Evolutionary conservation across 2,797 vertebrate species (phyloP).

Genomic region (Sciurus carolinensis): DNA sequence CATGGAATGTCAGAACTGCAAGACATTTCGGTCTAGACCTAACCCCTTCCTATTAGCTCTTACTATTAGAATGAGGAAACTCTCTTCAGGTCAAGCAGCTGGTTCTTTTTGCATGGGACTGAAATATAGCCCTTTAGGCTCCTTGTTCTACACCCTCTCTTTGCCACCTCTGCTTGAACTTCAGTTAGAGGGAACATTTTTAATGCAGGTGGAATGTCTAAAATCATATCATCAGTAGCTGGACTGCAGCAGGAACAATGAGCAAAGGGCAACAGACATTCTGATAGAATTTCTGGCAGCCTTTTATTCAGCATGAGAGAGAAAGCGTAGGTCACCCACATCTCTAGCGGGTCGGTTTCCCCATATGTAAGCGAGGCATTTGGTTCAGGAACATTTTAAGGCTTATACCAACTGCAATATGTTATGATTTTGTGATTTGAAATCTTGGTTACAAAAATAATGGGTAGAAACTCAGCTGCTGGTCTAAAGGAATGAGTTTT

Average conservation of each 20-base stretch:
- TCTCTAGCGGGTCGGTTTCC: neutral
- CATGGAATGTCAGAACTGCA: neutral
- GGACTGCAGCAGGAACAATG: neutral
- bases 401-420: neutral
- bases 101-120: neutral
- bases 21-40: conserved; percentile 14
- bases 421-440: conserved; percentile 35
- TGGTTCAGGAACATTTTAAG: conserved; percentile 22
- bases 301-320: neutral
- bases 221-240: neutral
- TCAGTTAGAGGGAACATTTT: conserved; percentile 59
- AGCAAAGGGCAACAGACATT: conserved; percentile 18
- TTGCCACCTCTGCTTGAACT: neutral
- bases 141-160: neutral
- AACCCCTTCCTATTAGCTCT: neutral
- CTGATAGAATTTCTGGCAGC: neutral
- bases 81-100: neutral
- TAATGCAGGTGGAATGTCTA: conserved; percentile 1
- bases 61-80: conserved; percentile 1
- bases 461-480: conserved; percentile 34
- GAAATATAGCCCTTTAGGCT: neutral
- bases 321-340: neutral
- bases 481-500: neutral
- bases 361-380: neutral
- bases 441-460: conserved; percentile 52